Evolutionary conservation across 2,113 vertebrate genomes (phyloP).

Genomic region (Camelus dromedarius): DNA sequence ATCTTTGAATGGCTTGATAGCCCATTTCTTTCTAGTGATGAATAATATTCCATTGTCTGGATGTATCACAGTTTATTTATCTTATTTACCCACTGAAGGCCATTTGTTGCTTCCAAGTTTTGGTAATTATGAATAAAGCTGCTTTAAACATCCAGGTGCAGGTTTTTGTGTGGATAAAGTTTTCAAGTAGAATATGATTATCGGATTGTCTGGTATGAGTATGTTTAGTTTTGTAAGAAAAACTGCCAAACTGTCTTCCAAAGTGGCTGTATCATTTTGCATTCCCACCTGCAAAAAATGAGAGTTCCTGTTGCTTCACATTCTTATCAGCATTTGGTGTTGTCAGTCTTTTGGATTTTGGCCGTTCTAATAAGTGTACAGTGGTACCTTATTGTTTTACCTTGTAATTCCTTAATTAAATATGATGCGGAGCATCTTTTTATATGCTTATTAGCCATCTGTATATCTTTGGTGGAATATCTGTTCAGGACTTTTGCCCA

Average conservation of each 20-base stretch:
- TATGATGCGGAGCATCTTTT: not conserved
- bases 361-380: not conserved
- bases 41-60: not conserved
- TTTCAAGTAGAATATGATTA: not conserved
- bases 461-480: not conserved
- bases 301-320: not conserved
- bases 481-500: not conserved
- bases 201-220: not conserved
- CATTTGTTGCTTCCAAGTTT: conserved; percentile 3
- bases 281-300: not conserved
- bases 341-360: not conserved
- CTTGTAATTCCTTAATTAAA: not conserved
- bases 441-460: not conserved
- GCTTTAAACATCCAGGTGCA: not conserved
- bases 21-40: not conserved
- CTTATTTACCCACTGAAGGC: not conserved
- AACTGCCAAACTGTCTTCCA: not conserved
- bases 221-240: not conserved
- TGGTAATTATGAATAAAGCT: not conserved
- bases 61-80: not conserved
- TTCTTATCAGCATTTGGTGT: not conserved
- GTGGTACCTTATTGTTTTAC: not conserved
- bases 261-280: not conserved
- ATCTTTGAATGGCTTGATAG: not conserved
- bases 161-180: not conserved